Percentiles rank a stretch among this genome's conserved stretches.
phyloP scores from a whole-genome alignment of 2,797 vertebrate species.

The Sebastes matsubarae region DNA sequence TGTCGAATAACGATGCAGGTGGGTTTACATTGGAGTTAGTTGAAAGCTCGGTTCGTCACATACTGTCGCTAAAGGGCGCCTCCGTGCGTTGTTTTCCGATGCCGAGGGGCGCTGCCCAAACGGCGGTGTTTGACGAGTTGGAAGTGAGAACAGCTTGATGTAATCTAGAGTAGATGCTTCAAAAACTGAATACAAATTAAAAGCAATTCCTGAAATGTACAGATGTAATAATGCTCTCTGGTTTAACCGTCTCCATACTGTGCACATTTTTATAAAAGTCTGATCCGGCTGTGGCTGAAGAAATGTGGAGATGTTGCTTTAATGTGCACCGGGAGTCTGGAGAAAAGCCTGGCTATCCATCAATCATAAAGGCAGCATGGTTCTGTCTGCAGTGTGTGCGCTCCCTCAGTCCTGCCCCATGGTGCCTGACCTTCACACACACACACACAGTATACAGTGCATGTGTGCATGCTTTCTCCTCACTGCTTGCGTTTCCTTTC shows the following conservation, averaged over 20 bases:
- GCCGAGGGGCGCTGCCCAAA: too few relatives aligned
- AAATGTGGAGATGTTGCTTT: not conserved
- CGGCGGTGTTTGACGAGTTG: not conserved
- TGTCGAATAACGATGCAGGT: too few relatives aligned
- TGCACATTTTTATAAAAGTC: not conserved
- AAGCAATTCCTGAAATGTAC: not conserved
- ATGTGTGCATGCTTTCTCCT: not conserved
- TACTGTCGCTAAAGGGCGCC: too few relatives aligned
- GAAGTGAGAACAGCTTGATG: too few relatives aligned
- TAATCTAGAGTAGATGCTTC: not conserved
- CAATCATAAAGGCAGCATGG: slow-evolving; percentile 19
- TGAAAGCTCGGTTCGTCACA: too few relatives aligned
- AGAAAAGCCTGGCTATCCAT: slow-evolving; percentile 7
- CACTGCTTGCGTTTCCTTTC: not conserved
- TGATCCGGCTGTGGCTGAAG: not conserved
- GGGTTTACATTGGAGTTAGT: too few relatives aligned
- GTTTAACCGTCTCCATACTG: too few relatives aligned
- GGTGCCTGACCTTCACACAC: slow-evolving; percentile 18
- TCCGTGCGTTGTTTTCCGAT: too few relatives aligned
- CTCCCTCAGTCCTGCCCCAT: slow-evolving; percentile 5
- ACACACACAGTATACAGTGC: not conserved
- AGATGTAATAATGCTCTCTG: not conserved
- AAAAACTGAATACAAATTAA: not conserved
- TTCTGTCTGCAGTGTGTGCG: slow-evolving; percentile 3
- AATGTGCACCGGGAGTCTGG: not conserved